These are phyloP conservation scores for Sterrhoptilus dennistouni DNA, from an alignment of 2,113 vertebrate species.

Conservation along the genomic window DNA sequence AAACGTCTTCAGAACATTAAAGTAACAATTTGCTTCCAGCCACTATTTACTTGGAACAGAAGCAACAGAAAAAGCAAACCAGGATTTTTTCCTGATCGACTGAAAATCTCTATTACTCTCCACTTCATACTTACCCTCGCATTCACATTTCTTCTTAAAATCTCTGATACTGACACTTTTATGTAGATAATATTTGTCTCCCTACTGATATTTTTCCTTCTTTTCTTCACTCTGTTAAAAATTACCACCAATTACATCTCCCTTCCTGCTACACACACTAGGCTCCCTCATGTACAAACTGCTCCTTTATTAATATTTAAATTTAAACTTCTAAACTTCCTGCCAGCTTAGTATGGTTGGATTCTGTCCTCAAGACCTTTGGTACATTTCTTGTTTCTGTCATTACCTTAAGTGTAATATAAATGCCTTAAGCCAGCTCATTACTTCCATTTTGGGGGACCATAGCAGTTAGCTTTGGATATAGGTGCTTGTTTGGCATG, in stretches of 20 bases:
- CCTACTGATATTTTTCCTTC: background rate
- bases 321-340: background rate
- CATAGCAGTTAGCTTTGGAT: background rate
- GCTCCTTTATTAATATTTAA: background rate
- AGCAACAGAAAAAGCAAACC: background rate
- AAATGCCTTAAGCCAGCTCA: background rate
- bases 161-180: background rate
- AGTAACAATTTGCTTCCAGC: background rate
- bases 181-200: background rate
- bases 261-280: background rate
- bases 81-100: background rate
- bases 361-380: background rate
- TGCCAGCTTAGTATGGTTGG: background rate
- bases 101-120: background rate
- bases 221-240: background rate
- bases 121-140: background rate
- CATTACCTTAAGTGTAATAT: background rate
- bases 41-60: background rate
- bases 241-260: background rate
- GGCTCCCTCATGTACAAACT: background rate
- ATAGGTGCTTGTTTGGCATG: background rate
- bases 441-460: fast-evolving
- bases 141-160: background rate
- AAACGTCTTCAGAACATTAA: background rate
- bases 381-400: background rate